These are phyloP conservation scores for Caenorhabditis brenneri DNA, from an alignment of 1,140 invertebrate species.

Conservation along the genomic window DNA sequence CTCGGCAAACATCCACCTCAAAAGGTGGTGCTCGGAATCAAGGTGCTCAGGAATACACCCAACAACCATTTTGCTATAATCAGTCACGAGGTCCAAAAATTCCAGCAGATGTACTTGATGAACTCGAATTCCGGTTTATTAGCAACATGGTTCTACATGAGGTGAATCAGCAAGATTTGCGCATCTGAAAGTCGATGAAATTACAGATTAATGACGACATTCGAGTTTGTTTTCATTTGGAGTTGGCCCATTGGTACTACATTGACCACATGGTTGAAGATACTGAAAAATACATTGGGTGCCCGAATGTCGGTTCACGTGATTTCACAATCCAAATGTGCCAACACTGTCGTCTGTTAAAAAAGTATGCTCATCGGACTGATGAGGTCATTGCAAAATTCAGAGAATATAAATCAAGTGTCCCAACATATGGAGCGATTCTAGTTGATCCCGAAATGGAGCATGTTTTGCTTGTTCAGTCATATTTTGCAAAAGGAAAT, in stretches of 20 bases:
- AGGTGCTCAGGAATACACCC: neutral
- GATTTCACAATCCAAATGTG: constrained; percentile 14
- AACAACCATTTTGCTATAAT: neutral
- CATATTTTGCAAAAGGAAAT: constrained; percentile 18
- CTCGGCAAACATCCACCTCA: neutral
- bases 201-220: constrained; percentile 13
- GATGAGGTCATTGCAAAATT: constrained; percentile 5
- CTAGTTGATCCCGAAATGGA: neutral
- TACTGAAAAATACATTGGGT: neutral
- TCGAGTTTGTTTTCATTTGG: constrained; percentile 15
- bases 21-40: neutral
- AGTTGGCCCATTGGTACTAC: constrained; percentile 27
- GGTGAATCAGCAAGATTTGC: neutral
- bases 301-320: neutral
- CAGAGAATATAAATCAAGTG: constrained; percentile 8
- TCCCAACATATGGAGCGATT: constrained; percentile 14
- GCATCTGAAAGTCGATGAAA: neutral
- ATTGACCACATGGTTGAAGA: constrained; percentile 28
- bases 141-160: neutral
- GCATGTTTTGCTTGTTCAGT: neutral
- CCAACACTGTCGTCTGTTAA: neutral
- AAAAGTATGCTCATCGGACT: neutral
- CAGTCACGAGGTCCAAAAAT: neutral
- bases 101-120: constrained; percentile 20
- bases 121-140: constrained; percentile 16